Evolutionary conservation across 1,140 invertebrate genomes (phyloP), one percentile per base, ranked within the genome.

Genomic region (Micrasema longulum): DNA sequence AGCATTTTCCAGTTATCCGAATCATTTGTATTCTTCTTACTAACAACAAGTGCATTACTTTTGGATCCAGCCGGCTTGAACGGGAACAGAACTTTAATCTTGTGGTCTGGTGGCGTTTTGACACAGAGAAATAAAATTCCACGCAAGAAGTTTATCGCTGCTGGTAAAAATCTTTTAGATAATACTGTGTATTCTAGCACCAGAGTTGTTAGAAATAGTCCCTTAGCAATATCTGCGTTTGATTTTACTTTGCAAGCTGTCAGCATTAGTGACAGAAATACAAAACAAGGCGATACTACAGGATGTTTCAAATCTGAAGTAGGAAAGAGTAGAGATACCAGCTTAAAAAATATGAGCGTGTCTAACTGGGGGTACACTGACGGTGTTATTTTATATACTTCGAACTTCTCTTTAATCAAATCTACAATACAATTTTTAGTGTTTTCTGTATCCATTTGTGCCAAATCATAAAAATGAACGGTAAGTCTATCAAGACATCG

Each of bases 271-370:
- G 89, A 88, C 84, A 97, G 92, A 77, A 97, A 95, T 45, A 95
- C 83, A 57, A 94, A 85, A 77, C 90, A 89, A 47, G 95, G 95
- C 9, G 94, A 96, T 26, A 91, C 90, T n/a, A 97, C 87, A 1
- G 90, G 89, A 87, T 97, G 95, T 26, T 89, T 85, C 78, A 94
- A 96, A 83, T 98, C 96, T 0, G 95, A 97, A 0, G 94, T 91
- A 12, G 95, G 91, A 81, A 93, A 98, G 35, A 97, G 77, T 12
- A 93, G 79, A 12, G 90, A 88, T 16, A 92, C 86, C 31, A 94
- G 76, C 85, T 95, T 94, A 36, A 97, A 90, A 77, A 95, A 89
- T 74, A 96, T 81, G 22, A 97, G 77, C 0, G 90, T 91, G 77
- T 95, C 90, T 31, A 95, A 79, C 52, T 83, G 81, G 2, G 94